A percentile compares a stretch with the other conserved stretches of the same genome.
phyloP scores from a whole-genome alignment of 2,797 vertebrate species.

The Erithacus rubecula region DNA sequence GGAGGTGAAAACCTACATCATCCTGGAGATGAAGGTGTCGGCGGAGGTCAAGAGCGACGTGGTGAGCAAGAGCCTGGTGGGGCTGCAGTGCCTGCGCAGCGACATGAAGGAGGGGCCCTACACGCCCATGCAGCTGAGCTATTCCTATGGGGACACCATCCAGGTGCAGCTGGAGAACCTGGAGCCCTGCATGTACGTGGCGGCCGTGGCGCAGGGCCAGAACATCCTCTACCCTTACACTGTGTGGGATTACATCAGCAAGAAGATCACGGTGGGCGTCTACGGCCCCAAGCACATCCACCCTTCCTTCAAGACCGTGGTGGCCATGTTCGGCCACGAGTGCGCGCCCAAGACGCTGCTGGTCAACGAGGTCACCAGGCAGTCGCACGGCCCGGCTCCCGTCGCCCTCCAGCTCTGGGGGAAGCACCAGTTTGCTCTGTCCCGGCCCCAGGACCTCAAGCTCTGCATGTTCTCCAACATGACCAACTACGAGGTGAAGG shows the following conservation, averaged over 20 bases:
- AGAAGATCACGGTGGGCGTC: conserved; percentile 89
- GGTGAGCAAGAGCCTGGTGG: conserved; percentile 76
- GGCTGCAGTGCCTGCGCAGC: conserved; percentile 87
- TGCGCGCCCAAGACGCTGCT: conserved; percentile 91
- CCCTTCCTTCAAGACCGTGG: conserved; percentile 93
- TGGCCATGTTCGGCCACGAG: conserved; percentile 93
- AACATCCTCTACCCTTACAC: conserved; percentile 80
- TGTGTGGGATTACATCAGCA: conserved; percentile 91
- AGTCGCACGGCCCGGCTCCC: conserved; percentile 77
- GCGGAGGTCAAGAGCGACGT: conserved; percentile 82
- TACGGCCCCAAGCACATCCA: conserved; percentile 97
- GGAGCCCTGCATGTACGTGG: conserved; percentile 94
- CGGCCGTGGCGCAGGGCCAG: conserved; percentile 83
- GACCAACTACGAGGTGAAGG: conserved; percentile 89
- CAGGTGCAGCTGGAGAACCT: conserved; percentile 90
- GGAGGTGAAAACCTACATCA: conserved; percentile 87
- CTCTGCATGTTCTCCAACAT: conserved; percentile 94
- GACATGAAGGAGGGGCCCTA: conserved; percentile 93
- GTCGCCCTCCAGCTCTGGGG: conserved; percentile 96
- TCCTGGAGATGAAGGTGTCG: conserved; percentile 89
- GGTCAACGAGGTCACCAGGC: conserved; percentile 85
- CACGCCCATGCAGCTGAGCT: conserved; percentile 78
- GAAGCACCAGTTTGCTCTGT: conserved; percentile 89
- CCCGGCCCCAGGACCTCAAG: conserved; percentile 88
- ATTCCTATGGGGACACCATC: conserved; percentile 86